A percentile compares a stretch with the other conserved stretches of the same genome.
phyloP scores from a whole-genome alignment of 2,113 vertebrate genomes.

The Cebus imitator region DNA sequence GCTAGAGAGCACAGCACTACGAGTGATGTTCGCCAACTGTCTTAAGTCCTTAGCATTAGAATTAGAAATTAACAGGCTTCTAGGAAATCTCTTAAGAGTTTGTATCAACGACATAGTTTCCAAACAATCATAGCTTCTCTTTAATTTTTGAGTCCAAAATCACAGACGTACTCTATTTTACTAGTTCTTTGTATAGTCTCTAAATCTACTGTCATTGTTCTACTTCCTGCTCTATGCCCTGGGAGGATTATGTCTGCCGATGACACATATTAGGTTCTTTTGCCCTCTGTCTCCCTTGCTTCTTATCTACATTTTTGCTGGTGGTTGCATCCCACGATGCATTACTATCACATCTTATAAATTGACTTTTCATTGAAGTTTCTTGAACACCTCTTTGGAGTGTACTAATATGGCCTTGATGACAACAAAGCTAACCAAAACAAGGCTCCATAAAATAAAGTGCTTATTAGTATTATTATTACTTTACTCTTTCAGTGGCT shows the following conservation, averaged over 20 bases:
- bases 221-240: background rate
- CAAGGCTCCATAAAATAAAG: background rate
- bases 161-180: background rate
- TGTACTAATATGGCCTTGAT: background rate
- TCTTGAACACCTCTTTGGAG: background rate
- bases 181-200: background rate
- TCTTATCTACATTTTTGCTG: background rate
- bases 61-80: background rate
- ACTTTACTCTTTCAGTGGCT: background rate
- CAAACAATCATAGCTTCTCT: background rate
- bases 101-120: background rate
- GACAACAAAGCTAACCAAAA: background rate
- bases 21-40: too few relatives aligned
- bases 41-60: background rate
- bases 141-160: background rate
- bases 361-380: background rate
- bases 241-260: too few relatives aligned
- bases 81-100: background rate
- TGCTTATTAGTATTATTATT: background rate
- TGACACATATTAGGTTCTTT: background rate
- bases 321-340: background rate
- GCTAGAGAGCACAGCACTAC: background rate
- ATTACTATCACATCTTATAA: background rate
- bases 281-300: background rate
- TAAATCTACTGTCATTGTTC: background rate